Percentiles rank a stretch among this genome's conserved stretches.
phyloP scores from a whole-genome alignment of 2,113 vertebrate genomes.

The Gymnarchus niloticus region DNA sequence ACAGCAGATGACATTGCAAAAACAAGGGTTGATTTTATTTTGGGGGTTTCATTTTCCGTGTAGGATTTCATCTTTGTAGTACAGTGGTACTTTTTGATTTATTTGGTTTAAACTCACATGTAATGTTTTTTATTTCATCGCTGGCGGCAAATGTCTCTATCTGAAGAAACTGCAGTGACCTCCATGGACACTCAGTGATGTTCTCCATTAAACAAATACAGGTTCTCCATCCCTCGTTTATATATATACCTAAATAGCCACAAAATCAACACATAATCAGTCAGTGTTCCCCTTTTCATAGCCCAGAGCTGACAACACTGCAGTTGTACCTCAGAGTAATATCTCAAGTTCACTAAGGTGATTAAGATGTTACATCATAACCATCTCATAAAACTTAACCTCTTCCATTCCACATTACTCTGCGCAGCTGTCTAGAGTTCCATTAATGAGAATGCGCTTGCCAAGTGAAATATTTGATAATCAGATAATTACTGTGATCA shows the following conservation, averaged over 20 bases:
- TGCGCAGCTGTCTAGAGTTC: neutral
- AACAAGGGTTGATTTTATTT: neutral
- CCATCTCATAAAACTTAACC: neutral
- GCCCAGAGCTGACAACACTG: neutral
- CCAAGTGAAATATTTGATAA: constrained; percentile 1
- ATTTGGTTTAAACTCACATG: neutral
- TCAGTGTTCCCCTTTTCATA: neutral
- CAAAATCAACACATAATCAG: neutral
- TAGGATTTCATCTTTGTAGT: no score
- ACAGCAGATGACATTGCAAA: neutral
- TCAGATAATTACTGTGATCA: neutral
- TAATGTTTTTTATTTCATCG: neutral
- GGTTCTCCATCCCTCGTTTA: neutral
- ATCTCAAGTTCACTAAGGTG: neutral
- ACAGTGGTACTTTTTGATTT: neutral
- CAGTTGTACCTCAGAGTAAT: neutral
- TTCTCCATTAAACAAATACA: no score
- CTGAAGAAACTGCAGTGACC: neutral
- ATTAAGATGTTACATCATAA: neutral
- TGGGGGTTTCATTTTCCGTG: neutral
- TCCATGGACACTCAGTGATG: neutral
- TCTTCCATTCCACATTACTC: neutral
- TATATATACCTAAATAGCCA: neutral
- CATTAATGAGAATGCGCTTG: neutral
- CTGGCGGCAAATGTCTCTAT: neutral